A percentile compares a stretch with the other conserved stretches of the same genome.
Conservation (phyloP, 2,113 vertebrate species). For the Nipponia nippon region DNA sequence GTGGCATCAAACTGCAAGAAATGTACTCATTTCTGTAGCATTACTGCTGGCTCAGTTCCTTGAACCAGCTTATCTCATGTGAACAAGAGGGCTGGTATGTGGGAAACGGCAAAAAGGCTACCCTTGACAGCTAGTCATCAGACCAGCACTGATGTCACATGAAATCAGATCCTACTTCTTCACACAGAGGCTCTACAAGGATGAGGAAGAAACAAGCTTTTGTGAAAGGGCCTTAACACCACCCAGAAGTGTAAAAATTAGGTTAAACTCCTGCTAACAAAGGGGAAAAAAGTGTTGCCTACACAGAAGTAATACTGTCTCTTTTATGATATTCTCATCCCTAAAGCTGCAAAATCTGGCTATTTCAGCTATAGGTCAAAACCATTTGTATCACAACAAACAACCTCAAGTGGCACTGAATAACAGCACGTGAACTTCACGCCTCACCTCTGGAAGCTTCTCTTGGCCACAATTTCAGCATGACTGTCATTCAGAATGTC, state of each 20-base stretch:
- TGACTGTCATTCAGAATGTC: conserved; percentile 95
- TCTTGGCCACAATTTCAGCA: conserved; percentile 89
- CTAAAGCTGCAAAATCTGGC: not conserved
- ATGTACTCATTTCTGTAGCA: fast-evolving
- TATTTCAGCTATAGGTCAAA: not conserved
- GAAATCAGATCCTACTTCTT: not conserved
- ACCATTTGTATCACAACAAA: not conserved
- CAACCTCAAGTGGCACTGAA: not conserved
- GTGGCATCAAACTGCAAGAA: not conserved
- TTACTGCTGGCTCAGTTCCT: not conserved
- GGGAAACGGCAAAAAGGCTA: not conserved
- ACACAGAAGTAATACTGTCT: not conserved
- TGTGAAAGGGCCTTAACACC: not conserved
- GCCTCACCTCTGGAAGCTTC: conserved; percentile 88
- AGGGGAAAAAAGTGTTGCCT: not conserved
- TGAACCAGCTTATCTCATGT: not conserved
- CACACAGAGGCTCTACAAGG: not conserved
- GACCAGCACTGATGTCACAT: not conserved
- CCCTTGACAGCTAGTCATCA: not conserved
- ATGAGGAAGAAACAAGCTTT: not conserved
- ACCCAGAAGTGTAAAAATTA: not conserved
- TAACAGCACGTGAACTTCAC: not conserved
- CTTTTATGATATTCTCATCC: not conserved
- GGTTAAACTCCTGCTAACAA: not conserved
- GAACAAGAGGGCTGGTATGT: not conserved